Evolutionary conservation across 2,113 vertebrate genomes (phyloP), one percentile per base, ranked within the genome.

Genomic region (Xyrauchen texanus): DNA sequence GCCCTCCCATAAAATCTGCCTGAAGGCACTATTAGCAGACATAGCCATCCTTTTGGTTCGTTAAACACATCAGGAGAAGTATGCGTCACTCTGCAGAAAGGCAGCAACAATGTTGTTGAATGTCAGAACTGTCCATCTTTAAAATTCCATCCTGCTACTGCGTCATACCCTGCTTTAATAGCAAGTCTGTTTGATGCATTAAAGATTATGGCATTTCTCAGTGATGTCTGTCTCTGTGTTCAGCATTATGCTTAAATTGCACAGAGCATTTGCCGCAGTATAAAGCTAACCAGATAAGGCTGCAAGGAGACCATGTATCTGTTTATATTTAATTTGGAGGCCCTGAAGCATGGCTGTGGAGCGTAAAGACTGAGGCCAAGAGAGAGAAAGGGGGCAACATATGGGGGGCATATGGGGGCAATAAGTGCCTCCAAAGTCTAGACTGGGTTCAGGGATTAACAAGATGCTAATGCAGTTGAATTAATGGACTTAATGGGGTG

Each of bases 311-410:
- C 73, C 51, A 15, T 78, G 69, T 75, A 63, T 83, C 57, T 69
- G 67, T 84, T 81, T 81, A 76, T 53, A 79, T 84, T 83, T 78
- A 70, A 86, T 84, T 81, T 83, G 75, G 44, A 82, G 60, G 64
- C 71, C 78, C 69, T 81, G 45, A 69, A 67, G 77, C 61, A 46
- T 4, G 7, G 52, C 52, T 9, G 21, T 45, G 16, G 68, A 34
- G 21, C 21, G 21, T 34, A 34, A 34, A 68, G 57, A 6, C 61
- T n/a, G 65, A 53, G 52, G 47, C 58, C 13, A 51, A 10, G 10
- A 42, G 45, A 68, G 76, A 52, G 53, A 70, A 10, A 55, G 12
- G 57, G 63, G 72, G 47, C 8, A 16, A 34, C 57, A 76, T 69
- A 80, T 81, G 75, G 64, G 66, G 81, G 60, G 52, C 8, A 46